Base-by-base conservation (phyloP, 2,797 vertebrate genomes). In the Enteromius viviparus region DNA sequence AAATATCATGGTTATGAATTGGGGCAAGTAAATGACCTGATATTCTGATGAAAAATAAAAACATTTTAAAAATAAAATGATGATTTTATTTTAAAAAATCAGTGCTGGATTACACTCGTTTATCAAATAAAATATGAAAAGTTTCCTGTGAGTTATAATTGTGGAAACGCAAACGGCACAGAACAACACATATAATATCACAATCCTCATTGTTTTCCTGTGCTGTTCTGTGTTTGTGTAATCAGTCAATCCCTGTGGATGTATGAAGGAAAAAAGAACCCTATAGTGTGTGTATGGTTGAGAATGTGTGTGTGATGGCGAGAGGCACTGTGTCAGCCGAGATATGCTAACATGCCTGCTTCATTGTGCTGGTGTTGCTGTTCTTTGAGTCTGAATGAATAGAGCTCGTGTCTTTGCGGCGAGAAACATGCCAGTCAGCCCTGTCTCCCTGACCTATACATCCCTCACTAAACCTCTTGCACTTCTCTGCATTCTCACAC, bases 291-390 rank as follows among this genome's bases (percentile, higher is more conserved):
- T 87, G 88, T 89, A 90, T 88, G 34, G 64, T 90, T 62, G 23
- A 26, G 37, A 40, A 84, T 91, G 78, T 89, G 51, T 75, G 32
- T 66, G 71, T 32, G 64, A 26, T 42, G 19, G 21, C 15, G 74
- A 17, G 58, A 58, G 64, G 47, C 47, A 65, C 85, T 65, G 85
- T 75, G 49, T 86, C 71, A 78, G 89, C 92, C 90, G 91, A 92
- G 91, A 89, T 86, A 89, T 89, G 92, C 92, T 92, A 92, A 89
- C 91, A 89, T 77, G 81, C 88, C 81, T 42, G 68, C 87, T 72
- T 89, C 77, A 90, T 93, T 94, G 93, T 93, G 76, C 76, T 34
- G 49, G 49, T 86, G 49, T 58, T 58, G 72, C 72, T 76, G 81
- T 66, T 76, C 72, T 76, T 71, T 84, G 85, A 76, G 65, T 49